Conservation (phyloP, 2,888 invertebrate species). For the Catonia carolina region DNA sequence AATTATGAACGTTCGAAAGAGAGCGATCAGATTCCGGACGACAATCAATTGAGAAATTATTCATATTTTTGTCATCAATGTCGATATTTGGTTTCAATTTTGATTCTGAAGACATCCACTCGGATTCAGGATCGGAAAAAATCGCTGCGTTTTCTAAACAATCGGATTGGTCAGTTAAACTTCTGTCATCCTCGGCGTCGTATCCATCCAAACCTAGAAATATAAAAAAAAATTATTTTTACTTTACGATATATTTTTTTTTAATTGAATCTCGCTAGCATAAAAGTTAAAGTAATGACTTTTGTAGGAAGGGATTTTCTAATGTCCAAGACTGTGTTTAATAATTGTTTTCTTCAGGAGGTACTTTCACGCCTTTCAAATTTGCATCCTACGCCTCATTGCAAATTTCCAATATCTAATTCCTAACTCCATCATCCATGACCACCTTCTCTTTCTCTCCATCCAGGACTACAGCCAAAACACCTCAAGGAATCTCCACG, state of each 20-base stretch:
- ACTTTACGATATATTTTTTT: neutral
- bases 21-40: conserved; percentile 21
- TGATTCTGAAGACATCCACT: conserved; percentile 30
- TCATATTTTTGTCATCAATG: neutral
- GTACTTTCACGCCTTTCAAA: no score
- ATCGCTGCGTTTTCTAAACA: conserved; percentile 26
- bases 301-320: neutral
- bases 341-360: no score
- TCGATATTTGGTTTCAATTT: neutral
- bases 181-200: conserved; percentile 11
- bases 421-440: no score
- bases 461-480: no score
- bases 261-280: neutral
- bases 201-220: conserved; percentile 5
- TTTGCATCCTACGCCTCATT: no score
- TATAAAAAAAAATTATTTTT: neutral
- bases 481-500: no score
- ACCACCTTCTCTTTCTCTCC: no score
- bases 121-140: conserved; percentile 38
- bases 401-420: no score
- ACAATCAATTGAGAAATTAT: neutral
- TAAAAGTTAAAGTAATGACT: neutral
- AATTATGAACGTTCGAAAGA: no score
- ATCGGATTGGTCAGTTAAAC: conserved; percentile 23
- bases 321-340: neutral